Evolutionary conservation across 2,888 invertebrate species (phyloP).

Genomic region (Meghimatium bilineatum): DNA sequence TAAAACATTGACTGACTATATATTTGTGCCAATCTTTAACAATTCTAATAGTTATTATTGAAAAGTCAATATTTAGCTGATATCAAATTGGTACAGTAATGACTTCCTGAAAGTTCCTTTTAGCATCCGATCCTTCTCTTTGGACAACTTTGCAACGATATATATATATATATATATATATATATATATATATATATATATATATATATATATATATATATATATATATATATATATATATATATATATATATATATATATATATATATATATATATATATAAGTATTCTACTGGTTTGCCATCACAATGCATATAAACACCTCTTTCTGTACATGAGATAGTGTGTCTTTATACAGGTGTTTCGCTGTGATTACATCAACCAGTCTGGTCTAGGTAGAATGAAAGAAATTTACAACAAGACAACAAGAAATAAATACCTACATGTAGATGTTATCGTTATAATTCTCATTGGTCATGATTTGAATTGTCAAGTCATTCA

Average conservation of each 20-base stretch:
- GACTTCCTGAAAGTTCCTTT: too few relatives aligned
- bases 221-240: too few relatives aligned
- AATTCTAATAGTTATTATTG: neutral
- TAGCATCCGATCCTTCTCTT: too few relatives aligned
- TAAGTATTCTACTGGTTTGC: neutral
- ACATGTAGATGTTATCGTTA: neutral
- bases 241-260: neutral
- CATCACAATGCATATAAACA: neutral
- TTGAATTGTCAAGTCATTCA: neutral
- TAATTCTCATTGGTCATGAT: conserved; percentile 2
- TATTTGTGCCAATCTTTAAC: neutral
- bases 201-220: too few relatives aligned
- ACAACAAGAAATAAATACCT: neutral
- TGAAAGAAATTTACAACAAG: neutral
- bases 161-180: neutral
- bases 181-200: too few relatives aligned
- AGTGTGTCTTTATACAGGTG: neutral
- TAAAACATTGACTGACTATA: too few relatives aligned
- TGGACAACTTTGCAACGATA: neutral
- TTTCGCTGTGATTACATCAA: neutral
- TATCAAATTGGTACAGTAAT: too few relatives aligned
- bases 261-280: neutral
- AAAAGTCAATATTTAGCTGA: too few relatives aligned
- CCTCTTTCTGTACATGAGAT: neutral
- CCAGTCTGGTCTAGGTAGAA: neutral